phyloP scores from a whole-genome alignment of 2,113 vertebrate species.

The Vulpes lagopus region DNA sequence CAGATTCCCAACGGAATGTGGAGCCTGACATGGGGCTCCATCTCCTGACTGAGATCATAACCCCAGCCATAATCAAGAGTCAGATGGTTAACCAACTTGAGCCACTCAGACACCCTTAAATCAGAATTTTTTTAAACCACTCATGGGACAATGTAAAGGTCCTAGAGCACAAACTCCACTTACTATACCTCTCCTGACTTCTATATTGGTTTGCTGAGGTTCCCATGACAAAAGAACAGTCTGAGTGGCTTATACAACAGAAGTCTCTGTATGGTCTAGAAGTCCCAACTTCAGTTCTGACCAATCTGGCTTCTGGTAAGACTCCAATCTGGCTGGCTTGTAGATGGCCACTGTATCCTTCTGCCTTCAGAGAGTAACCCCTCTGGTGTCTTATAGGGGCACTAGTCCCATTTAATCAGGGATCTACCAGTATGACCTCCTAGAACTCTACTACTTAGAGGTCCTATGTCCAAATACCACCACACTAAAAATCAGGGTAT shows the following conservation, averaged over 20 bases:
- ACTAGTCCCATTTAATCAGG: neutral
- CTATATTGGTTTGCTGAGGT: accelerated
- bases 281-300: neutral
- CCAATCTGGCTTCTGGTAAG: neutral
- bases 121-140: neutral
- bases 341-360: neutral
- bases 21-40: neutral
- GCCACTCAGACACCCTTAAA: neutral
- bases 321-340: neutral
- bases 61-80: neutral
- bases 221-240: too few species aligned
- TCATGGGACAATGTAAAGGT: neutral
- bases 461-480: neutral
- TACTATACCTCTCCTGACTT: neutral
- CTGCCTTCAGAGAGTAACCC: neutral
- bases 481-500: neutral
- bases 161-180: neutral
- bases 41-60: neutral
- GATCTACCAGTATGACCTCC: neutral
- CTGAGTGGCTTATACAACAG: neutral
- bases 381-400: neutral
- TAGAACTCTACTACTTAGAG: neutral
- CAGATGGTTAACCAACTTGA: neutral
- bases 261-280: neutral
- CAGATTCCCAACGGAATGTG: neutral